Evolutionary conservation across 2,113 vertebrate species (phyloP).

Genomic region (Fulica atra): DNA sequence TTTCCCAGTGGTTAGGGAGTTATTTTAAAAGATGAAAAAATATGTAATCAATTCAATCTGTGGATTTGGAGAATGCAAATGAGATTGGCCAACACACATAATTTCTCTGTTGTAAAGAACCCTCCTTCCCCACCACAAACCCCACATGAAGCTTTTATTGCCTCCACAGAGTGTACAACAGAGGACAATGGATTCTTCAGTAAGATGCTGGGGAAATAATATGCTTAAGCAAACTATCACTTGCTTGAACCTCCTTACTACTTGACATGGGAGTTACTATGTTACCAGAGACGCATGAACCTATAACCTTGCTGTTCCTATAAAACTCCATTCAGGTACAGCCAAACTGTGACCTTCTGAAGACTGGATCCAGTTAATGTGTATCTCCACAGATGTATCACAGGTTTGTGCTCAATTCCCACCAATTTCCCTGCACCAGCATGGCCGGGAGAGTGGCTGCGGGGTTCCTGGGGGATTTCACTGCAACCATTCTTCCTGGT

Average conservation of each 20-base stretch:
- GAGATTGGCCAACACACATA: background rate
- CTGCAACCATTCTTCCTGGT: background rate
- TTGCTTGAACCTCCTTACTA: background rate
- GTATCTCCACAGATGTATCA: background rate
- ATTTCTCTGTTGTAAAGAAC: background rate
- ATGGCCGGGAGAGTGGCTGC: rapidly evolving
- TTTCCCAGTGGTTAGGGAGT: background rate
- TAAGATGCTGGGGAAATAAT: background rate
- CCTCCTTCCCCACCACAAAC: background rate
- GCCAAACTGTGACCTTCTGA: background rate
- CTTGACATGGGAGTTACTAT: rapidly evolving
- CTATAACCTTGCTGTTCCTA: background rate
- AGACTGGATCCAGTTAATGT: background rate
- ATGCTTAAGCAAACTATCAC: background rate
- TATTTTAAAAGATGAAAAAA: conserved; percentile 55
- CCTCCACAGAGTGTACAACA: background rate
- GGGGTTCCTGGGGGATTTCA: background rate
- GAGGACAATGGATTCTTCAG: background rate
- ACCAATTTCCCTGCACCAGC: background rate
- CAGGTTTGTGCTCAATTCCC: background rate
- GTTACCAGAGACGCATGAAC: background rate
- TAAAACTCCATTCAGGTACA: background rate
- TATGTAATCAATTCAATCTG: background rate
- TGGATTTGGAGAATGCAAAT: background rate
- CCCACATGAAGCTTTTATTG: background rate